Percentiles rank a stretch among this genome's conserved stretches.
phyloP scores from a whole-genome alignment of 2,888 invertebrate species.

The Cotesia congregata region DNA sequence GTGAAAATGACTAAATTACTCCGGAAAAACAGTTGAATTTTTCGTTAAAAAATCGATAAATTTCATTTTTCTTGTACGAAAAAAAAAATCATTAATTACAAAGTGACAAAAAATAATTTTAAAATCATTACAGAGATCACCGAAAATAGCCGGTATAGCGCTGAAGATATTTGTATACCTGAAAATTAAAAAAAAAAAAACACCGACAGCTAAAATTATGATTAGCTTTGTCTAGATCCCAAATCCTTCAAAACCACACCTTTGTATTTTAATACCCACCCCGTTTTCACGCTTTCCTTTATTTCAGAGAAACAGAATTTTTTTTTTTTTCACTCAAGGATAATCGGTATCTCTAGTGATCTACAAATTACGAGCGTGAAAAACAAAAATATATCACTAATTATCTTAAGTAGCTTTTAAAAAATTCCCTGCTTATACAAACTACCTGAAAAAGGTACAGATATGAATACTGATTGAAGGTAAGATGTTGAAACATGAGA shows the following conservation, averaged over 20 bases:
- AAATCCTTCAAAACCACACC: constrained; percentile 1
- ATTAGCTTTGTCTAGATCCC: not conserved
- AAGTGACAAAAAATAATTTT: not conserved
- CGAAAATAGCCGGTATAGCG: not conserved
- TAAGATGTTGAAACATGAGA: not conserved
- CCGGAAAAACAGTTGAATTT: too few relatives aligned
- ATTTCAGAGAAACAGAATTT: constrained; percentile 1
- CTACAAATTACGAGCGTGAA: constrained; percentile 1
- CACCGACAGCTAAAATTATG: not conserved
- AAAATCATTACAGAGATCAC: not conserved
- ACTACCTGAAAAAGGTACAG: not conserved
- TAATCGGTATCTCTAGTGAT: not conserved
- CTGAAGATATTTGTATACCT: not conserved
- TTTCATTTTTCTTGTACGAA: not conserved
- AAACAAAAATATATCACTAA: constrained; percentile 1
- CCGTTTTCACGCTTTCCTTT: constrained; percentile 18
- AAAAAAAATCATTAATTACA: not conserved
- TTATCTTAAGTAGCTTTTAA: constrained; percentile 3
- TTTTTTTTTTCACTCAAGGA: not conserved
- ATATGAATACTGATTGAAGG: not conserved
- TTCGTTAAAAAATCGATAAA: not conserved
- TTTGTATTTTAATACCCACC: constrained; percentile 10
- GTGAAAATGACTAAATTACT: too few relatives aligned
- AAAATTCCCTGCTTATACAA: not conserved
- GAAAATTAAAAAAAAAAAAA: not conserved